Conservation (phyloP, 1,140 invertebrate species). For the Frieseomelitta varia region DNA sequence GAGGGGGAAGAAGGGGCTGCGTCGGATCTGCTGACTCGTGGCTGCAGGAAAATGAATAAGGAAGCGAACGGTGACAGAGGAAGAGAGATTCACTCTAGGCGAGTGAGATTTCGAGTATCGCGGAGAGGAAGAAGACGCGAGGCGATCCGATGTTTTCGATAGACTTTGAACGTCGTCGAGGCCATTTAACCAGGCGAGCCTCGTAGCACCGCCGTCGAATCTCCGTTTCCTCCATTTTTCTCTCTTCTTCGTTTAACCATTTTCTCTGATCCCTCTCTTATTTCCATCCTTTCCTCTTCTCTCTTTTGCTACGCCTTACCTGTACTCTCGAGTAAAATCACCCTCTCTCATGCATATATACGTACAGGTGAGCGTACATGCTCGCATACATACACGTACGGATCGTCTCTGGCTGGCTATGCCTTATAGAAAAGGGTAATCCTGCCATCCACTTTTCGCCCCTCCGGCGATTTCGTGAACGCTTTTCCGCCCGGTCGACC, state of each 20-base stretch:
- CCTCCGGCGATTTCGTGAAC: slow-evolving; percentile 75
- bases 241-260: slow-evolving; percentile 40
- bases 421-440: slow-evolving; percentile 78
- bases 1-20: too few relatives aligned
- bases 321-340: slow-evolving; percentile 16
- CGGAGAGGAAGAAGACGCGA: slow-evolving; percentile 35
- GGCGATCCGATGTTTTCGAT: slow-evolving; percentile 61
- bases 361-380: not conserved
- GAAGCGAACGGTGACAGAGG: not conserved
- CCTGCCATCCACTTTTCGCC: slow-evolving; percentile 77
- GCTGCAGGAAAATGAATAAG: slow-evolving; percentile 55
- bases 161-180: slow-evolving; percentile 58
- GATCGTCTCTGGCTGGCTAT: slow-evolving; percentile 23
- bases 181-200: slow-evolving; percentile 72
- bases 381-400: not conserved
- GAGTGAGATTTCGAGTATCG: slow-evolving; percentile 8
- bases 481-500: slow-evolving; percentile 78
- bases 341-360: not conserved
- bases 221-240: slow-evolving; percentile 51
- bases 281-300: not conserved
- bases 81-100: not conserved
- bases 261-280: slow-evolving; percentile 23
- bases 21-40: slow-evolving; percentile 57
- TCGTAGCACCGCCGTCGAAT: slow-evolving; percentile 52
- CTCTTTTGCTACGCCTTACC: slow-evolving; percentile 2